phyloP scores from a whole-genome alignment of 1,140 invertebrate genomes.

The Gonatopus flavifemur region DNA sequence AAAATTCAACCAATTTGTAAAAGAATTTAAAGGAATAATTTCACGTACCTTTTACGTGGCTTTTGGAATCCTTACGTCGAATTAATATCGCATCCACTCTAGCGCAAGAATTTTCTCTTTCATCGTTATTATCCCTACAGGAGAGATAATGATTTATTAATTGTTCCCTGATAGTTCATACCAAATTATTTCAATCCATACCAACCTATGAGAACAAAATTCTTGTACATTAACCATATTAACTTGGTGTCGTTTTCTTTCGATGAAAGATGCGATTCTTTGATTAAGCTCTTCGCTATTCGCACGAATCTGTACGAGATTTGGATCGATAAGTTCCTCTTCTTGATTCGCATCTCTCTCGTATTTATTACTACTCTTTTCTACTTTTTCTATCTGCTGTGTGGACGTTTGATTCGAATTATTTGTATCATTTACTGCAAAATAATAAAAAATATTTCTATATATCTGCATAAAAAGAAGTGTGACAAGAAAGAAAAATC shows the following conservation, averaged over 20 bases:
- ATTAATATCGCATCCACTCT: conserved; percentile 67
- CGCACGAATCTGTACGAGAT: conserved; percentile 65
- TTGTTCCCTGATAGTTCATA: neutral
- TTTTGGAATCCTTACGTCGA: conserved; percentile 67
- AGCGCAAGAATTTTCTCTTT: conserved; percentile 62
- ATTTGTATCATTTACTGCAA: neutral
- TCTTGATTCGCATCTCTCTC: conserved; percentile 1
- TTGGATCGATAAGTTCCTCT: conserved; percentile 43
- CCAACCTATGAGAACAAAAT: conserved; percentile 60
- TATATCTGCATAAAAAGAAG: neutral
- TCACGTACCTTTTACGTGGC: conserved; percentile 69
- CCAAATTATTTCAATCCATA: conserved; percentile 2
- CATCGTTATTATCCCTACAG: conserved; percentile 39
- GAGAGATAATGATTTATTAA: conserved; percentile 8
- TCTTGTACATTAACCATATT: conserved; percentile 68
- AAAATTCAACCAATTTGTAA: conserved; percentile 13
- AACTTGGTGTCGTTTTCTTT: conserved; percentile 66
- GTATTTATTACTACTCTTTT: neutral
- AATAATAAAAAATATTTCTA: neutral
- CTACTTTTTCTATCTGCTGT: neutral
- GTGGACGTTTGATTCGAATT: neutral
- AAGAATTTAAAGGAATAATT: conserved; percentile 4
- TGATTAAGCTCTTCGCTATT: conserved; percentile 60
- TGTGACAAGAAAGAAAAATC: neutral
- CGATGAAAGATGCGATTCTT: conserved; percentile 67